Conservation (phyloP, 2,113 vertebrate species). For the Urocitellus parryii region DNA sequence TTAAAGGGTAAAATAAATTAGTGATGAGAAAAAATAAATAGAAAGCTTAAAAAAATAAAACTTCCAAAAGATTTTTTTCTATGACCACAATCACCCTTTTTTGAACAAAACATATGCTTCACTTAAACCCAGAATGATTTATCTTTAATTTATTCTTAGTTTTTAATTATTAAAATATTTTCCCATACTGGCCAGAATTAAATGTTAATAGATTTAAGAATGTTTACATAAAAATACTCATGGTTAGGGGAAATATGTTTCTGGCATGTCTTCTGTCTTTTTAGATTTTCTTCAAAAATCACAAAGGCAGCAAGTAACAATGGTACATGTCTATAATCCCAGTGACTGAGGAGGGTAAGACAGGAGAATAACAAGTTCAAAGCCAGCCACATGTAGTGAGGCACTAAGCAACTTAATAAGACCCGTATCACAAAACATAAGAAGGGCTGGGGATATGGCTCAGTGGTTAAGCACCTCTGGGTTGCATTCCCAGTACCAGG, state of each 20-base stretch:
- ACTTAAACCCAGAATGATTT: neutral
- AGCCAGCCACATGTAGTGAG: too few species aligned
- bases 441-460: too few species aligned
- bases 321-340: too few species aligned
- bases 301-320: neutral
- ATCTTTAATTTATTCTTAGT: neutral
- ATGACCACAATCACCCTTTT: neutral
- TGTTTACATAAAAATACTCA: neutral
- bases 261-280: neutral
- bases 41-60: neutral
- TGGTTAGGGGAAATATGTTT: neutral
- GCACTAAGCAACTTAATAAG: too few species aligned
- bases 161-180: neutral
- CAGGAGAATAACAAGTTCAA: too few species aligned
- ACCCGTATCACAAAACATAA: too few species aligned
- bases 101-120: neutral
- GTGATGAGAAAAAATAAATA: neutral
- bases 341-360: too few species aligned
- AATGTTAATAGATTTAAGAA: neutral
- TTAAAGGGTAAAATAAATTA: neutral
- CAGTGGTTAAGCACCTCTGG: too few species aligned
- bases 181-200: neutral
- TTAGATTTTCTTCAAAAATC: neutral
- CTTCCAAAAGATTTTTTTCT: slow-evolving; percentile 1
- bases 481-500: too few species aligned